Percentiles rank a stretch among this genome's conserved stretches.
Conservation (phyloP, 2,797 vertebrate species). For the Columba guinea region DNA sequence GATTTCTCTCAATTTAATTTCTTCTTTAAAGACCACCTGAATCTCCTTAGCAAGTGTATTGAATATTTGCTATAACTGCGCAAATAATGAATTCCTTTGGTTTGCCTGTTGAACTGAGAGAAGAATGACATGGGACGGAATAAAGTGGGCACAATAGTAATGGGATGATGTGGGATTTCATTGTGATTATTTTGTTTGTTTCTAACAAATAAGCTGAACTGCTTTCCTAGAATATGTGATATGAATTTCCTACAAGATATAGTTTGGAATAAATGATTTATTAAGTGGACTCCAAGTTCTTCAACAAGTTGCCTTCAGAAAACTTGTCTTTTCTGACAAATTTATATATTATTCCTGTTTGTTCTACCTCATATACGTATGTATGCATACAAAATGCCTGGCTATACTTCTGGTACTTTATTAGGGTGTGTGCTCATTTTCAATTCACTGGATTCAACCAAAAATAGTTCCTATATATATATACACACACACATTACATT, state of each 20-base stretch:
- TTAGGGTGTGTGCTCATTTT: background rate
- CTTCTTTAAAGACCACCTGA: background rate
- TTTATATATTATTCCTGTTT: background rate
- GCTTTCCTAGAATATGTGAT: background rate
- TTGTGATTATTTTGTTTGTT: background rate
- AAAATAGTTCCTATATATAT: background rate
- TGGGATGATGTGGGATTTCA: background rate
- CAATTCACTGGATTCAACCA: background rate
- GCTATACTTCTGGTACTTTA: background rate
- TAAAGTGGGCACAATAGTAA: background rate
- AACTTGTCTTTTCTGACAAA: background rate
- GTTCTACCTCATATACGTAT: background rate
- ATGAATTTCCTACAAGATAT: background rate
- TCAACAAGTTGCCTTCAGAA: background rate
- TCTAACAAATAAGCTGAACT: background rate
- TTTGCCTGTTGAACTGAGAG: background rate
- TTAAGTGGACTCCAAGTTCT: background rate
- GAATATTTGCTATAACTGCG: background rate
- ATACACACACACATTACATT: background rate
- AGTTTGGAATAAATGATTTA: background rate
- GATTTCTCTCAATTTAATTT: background rate
- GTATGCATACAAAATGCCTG: background rate
- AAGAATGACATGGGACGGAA: background rate
- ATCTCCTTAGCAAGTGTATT: background rate
- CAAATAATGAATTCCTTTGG: background rate